Evolutionary conservation across 2,113 vertebrate genomes (phyloP).

Genomic region (Phycodurus eques): DNA sequence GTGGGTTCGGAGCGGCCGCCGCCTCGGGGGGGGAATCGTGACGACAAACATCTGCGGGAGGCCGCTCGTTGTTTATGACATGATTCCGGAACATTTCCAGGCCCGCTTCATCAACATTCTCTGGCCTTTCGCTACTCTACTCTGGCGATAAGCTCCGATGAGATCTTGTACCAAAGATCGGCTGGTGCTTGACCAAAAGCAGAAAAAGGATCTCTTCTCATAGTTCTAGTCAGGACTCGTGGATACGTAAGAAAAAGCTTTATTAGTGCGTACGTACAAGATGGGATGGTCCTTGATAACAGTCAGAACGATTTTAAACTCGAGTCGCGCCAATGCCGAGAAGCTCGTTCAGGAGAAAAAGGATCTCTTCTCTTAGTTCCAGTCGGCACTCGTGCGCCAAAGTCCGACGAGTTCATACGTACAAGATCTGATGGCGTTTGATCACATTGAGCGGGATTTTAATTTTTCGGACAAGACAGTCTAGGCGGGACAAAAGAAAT

Average conservation of each 20-base stretch:
- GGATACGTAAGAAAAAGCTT: too few species aligned
- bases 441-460: too few species aligned
- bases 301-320: too few species aligned
- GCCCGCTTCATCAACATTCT: background rate
- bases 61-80: background rate
- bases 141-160: background rate
- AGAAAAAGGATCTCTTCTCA: background rate
- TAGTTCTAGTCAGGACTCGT: too few species aligned
- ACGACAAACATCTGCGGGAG: slow-evolving; percentile 34
- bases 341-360: background rate
- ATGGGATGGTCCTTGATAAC: too few species aligned
- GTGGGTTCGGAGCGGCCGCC: slow-evolving; percentile 15
- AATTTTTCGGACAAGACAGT: too few species aligned
- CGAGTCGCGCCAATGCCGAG: background rate
- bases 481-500: too few species aligned
- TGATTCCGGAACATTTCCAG: background rate
- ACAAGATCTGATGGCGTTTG: too few species aligned
- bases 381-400: too few species aligned
- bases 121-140: background rate
- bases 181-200: background rate
- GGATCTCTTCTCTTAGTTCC: too few species aligned
- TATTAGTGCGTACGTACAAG: too few species aligned
- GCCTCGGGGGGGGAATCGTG: slow-evolving; percentile 6
- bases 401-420: too few species aligned
- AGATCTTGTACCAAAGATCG: background rate